phyloP scores from a whole-genome alignment of 1,140 invertebrate species.

The Aporrectodea caliginosa region DNA sequence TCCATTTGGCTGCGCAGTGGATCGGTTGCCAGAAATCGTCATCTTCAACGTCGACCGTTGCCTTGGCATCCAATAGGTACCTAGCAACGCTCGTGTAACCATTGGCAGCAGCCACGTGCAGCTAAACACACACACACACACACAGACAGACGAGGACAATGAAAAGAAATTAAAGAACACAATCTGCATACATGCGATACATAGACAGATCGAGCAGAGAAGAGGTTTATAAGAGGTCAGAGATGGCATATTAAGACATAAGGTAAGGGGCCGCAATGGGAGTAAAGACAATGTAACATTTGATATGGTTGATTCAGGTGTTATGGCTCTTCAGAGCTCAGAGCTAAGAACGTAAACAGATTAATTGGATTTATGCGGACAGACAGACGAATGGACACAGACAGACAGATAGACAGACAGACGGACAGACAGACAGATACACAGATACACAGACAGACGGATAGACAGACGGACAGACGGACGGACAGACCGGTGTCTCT shows the following conservation, averaged over 20 bases:
- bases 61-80: conserved; percentile 82
- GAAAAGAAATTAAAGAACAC: background rate
- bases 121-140: no score
- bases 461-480: background rate
- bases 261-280: background rate
- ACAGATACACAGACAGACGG: background rate
- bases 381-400: no score
- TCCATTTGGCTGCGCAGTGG: conserved; percentile 78
- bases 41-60: conserved; percentile 84
- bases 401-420: no score
- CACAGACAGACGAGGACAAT: background rate
- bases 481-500: conserved; percentile 9
- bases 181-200: no score
- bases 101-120: conserved; percentile 93
- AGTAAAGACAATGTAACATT: background rate
- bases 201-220: background rate
- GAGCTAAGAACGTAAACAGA: background rate
- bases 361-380: background rate
- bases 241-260: background rate
- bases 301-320: background rate
- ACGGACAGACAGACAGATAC: background rate
- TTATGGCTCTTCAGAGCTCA: background rate
- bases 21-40: conserved; percentile 78
- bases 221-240: background rate
- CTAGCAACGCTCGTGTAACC: conserved; percentile 92